Percentiles rank a stretch among this genome's conserved stretches.
Evolutionary conservation across 2,797 vertebrate genomes (phyloP).

Genomic region (Phalanger gymnotis): DNA sequence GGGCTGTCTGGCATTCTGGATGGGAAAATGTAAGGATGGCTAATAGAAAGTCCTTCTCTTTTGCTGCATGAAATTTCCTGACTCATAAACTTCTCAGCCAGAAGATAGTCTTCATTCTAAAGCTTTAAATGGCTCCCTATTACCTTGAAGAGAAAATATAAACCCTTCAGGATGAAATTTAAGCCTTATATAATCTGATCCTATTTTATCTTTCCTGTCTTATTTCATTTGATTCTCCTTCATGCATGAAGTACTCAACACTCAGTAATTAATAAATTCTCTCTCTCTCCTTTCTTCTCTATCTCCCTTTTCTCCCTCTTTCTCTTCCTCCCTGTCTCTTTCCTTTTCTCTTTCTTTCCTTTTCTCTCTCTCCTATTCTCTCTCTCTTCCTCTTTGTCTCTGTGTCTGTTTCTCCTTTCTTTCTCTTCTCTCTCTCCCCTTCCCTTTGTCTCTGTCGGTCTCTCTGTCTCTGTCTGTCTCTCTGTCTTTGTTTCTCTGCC

Average conservation of each 20-base stretch:
- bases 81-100: neutral
- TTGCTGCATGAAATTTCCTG: neutral
- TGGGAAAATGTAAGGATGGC: neutral
- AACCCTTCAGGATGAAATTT: neutral
- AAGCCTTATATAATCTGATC: neutral
- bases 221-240: neutral
- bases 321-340: accelerated
- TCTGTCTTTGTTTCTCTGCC: too few relatives aligned
- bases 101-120: neutral
- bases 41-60: neutral
- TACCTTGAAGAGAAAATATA: neutral
- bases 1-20: neutral
- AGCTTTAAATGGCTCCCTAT: neutral
- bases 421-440: too few relatives aligned
- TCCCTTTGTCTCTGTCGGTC: accelerated
- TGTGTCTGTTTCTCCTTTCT: too few relatives aligned
- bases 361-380: too few relatives aligned
- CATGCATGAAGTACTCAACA: neutral
- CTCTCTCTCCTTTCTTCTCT: neutral
- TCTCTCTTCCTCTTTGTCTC: too few relatives aligned
- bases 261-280: neutral
- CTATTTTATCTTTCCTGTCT: neutral
- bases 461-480: too few relatives aligned
- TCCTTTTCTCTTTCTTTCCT: too few relatives aligned
- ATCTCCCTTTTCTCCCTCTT: neutral